Percentiles rank a stretch among this genome's conserved stretches.
Evolutionary conservation across 2,113 vertebrate species (phyloP).

Genomic region (Oryzias celebensis): DNA sequence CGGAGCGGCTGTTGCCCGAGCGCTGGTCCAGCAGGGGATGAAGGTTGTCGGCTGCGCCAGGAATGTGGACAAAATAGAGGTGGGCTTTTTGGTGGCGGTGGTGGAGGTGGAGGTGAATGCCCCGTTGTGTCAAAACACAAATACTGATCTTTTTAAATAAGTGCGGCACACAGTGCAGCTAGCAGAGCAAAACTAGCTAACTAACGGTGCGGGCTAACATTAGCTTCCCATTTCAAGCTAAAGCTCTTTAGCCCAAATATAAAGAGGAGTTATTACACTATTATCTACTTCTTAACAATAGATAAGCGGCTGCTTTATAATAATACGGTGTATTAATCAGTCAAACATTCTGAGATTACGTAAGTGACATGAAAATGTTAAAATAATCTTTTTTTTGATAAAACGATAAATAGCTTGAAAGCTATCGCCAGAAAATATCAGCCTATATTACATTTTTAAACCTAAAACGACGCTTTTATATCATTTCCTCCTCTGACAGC

Average conservation of each 20-base stretch:
- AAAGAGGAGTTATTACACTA: background rate
- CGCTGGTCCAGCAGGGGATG: slow-evolving; percentile 91
- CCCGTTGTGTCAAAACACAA: background rate
- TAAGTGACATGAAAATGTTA: too few species aligned
- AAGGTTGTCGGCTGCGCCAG: slow-evolving; percentile 91
- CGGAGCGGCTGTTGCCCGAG: slow-evolving; percentile 89
- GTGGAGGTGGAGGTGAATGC: too few species aligned
- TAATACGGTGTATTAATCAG: too few species aligned
- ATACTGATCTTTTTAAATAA: background rate
- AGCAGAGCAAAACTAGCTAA: slow-evolving; percentile 43
- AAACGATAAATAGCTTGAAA: too few species aligned
- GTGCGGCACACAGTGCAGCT: slow-evolving; percentile 6
- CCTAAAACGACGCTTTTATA: too few species aligned
- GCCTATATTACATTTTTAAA: too few species aligned
- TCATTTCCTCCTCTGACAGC: too few species aligned
- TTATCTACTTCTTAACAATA: background rate
- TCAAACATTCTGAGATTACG: too few species aligned
- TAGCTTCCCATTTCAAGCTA: slow-evolving; percentile 45
- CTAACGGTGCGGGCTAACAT: slow-evolving; percentile 45
- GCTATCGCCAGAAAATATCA: too few species aligned
- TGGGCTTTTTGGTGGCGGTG: slow-evolving; percentile 45
- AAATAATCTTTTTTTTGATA: too few species aligned
- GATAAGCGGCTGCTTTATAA: too few species aligned
- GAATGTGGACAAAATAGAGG: slow-evolving; percentile 92
- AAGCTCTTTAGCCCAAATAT: slow-evolving; percentile 14